Percentiles rank a stretch among this genome's conserved stretches.
phyloP scores from a whole-genome alignment of 2,113 vertebrate genomes.

The Phocoena phocoena region DNA sequence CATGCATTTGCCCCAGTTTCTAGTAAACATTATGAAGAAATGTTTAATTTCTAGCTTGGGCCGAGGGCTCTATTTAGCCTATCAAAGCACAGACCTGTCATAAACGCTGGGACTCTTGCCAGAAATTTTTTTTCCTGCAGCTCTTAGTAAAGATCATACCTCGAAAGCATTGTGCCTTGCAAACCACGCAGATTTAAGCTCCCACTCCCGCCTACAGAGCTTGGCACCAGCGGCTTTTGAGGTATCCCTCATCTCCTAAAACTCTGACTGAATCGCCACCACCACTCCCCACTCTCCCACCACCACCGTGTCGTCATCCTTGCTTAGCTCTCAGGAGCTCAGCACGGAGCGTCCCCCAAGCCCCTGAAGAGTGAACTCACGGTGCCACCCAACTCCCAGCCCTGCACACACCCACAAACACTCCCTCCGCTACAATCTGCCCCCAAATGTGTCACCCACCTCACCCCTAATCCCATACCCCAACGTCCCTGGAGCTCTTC shows the following conservation, averaged over 20 bases:
- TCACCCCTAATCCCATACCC: neutral
- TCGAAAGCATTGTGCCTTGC: slow-evolving; percentile 65
- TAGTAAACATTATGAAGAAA: slow-evolving; percentile 47
- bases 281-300: neutral
- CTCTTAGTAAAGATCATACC: slow-evolving; percentile 71
- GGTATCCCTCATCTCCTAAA: neutral
- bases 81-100: slow-evolving; percentile 67
- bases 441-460: slow-evolving; percentile 22
- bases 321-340: neutral
- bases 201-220: slow-evolving; percentile 38
- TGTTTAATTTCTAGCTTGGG: slow-evolving; percentile 43
- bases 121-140: slow-evolving; percentile 56
- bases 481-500: neutral
- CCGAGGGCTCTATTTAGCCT: slow-evolving; percentile 65
- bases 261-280: slow-evolving; percentile 19
- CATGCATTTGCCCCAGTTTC: slow-evolving; percentile 43
- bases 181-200: slow-evolving; percentile 56
- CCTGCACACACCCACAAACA: neutral
- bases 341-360: neutral
- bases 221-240: neutral
- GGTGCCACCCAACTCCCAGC: neutral
- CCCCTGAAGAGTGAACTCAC: neutral
- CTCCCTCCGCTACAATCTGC: neutral
- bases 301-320: neutral
- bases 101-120: slow-evolving; percentile 62